Evolutionary conservation across 2,888 invertebrate genomes (phyloP).

Genomic region (Lacanobia oleracea): DNA sequence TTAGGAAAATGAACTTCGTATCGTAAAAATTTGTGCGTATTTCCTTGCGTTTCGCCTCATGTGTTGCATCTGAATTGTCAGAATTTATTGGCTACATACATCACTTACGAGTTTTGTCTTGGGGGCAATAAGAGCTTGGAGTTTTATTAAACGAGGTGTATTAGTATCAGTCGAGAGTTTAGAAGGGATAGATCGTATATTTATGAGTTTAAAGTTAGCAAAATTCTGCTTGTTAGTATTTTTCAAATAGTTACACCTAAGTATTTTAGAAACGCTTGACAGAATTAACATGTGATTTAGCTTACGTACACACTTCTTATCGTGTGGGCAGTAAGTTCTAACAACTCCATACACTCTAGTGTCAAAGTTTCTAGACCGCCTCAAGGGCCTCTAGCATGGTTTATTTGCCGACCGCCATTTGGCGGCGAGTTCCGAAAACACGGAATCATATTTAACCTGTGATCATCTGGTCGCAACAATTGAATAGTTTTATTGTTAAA

Average conservation of each 20-base stretch:
- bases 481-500: no score
- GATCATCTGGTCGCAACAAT: no score
- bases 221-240: no score
- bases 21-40: conserved; percentile 70
- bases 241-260: no score
- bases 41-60: conserved; percentile 48
- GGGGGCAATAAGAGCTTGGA: conserved; percentile 21
- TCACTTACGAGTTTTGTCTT: conserved; percentile 48
- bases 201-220: neutral
- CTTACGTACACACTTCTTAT: neutral
- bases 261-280: neutral
- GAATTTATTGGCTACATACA: conserved; percentile 59
- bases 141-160: conserved; percentile 39
- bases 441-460: no score
- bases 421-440: no score
- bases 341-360: no score
- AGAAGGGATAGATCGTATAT: neutral
- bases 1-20: conserved; percentile 72
- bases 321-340: no score
- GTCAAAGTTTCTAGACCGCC: no score
- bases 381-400: no score
- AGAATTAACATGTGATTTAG: no score
- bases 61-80: conserved; percentile 58
- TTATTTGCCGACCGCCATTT: no score
- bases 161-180: conserved; percentile 23